Conservation (phyloP, 2,888 invertebrate genomes). For the Ectemnius lituratus region DNA sequence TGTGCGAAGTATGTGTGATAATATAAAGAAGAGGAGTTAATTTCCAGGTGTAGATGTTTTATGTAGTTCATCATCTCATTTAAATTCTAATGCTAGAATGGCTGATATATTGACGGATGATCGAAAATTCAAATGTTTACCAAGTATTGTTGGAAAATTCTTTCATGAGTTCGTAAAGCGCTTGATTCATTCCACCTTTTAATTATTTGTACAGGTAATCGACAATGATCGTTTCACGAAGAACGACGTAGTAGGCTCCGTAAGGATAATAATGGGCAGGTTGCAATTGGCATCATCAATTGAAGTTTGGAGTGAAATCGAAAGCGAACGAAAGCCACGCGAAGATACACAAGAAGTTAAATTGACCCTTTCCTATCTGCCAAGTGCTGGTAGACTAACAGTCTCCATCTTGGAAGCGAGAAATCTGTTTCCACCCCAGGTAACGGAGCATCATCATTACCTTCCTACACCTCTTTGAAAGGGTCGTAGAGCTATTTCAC, state of each 20-base stretch:
- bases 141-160: no score
- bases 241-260: conserved; percentile 93
- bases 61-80: no score
- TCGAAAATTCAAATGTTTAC: no score
- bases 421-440: conserved; percentile 87
- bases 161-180: no score
- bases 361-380: conserved; percentile 91
- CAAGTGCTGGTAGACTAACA: conserved; percentile 91
- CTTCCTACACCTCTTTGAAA: no score
- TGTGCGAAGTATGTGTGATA: no score
- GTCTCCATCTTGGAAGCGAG: conserved; percentile 91
- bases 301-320: conserved; percentile 93
- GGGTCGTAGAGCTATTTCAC: no score
- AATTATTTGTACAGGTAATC: conserved; percentile 75
- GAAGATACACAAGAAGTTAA: conserved; percentile 91
- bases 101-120: no score
- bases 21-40: no score
- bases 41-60: no score
- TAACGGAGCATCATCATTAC: conserved; percentile 37
- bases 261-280: conserved; percentile 87
- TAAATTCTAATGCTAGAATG: no score
- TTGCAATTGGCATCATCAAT: conserved; percentile 88
- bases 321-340: conserved; percentile 88
- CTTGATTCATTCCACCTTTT: no score
- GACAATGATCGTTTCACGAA: conserved; percentile 88